Conservation (phyloP, 2,888 invertebrate species). For the Synergus umbraculus region DNA sequence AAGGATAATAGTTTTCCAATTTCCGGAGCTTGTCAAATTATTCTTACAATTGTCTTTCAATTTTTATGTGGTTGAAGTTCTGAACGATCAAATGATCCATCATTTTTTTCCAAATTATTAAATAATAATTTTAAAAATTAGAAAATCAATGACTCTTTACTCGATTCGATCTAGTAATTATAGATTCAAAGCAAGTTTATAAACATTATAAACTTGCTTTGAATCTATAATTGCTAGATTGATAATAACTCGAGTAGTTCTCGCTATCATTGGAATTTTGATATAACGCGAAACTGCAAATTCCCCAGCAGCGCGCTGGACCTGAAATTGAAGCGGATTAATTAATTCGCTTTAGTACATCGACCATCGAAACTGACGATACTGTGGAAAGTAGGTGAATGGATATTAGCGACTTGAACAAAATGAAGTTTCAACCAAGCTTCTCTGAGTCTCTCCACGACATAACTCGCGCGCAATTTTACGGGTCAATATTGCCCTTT, state of each 20-base stretch:
- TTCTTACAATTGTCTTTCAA: no score
- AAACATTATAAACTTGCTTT: background rate
- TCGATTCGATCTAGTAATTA: no score
- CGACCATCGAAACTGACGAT: background rate
- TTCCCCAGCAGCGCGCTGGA: background rate
- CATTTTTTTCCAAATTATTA: no score
- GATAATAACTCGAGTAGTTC: background rate
- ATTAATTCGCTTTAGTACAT: background rate
- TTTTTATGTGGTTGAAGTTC: background rate
- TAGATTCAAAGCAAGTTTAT: background rate
- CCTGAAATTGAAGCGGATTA: background rate
- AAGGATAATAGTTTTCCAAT: slow-evolving; percentile 7
- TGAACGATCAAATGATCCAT: no score
- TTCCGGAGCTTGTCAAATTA: background rate
- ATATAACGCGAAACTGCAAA: background rate
- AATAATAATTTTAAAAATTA: no score
- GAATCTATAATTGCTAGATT: no score
- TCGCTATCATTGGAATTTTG: background rate
- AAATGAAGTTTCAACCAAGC: background rate
- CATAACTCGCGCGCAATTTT: slow-evolving; percentile 52
- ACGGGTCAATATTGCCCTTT: slow-evolving; percentile 57
- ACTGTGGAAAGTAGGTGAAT: background rate
- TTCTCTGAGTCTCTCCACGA: slow-evolving; percentile 2
- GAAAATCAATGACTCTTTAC: no score
- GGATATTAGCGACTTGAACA: slow-evolving; percentile 2